phyloP scores from a whole-genome alignment of 2,113 vertebrate genomes.

The Sterrhoptilus dennistouni region DNA sequence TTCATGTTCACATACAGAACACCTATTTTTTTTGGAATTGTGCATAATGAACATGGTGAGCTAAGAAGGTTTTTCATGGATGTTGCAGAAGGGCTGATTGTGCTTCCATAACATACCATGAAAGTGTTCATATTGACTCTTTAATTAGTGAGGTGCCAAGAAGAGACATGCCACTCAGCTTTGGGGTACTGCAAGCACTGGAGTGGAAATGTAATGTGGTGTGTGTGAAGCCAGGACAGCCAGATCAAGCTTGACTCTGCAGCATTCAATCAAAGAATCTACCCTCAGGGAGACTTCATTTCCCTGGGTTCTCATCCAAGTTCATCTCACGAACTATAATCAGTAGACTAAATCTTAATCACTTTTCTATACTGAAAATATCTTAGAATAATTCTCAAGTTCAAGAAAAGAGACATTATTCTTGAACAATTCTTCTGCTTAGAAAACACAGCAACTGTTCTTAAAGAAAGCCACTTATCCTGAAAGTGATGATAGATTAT shows the following conservation, averaged over 20 bases:
- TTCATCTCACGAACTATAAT: not conserved
- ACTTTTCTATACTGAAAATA: not conserved
- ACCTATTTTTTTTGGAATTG: not conserved
- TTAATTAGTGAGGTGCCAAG: not conserved
- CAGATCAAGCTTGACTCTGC: not conserved
- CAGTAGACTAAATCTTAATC: not conserved
- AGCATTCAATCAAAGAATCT: not conserved
- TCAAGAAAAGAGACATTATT: not conserved
- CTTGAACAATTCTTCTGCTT: not conserved
- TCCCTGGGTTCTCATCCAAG: not conserved
- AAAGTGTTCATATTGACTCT: not conserved
- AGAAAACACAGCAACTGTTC: slow-evolving; percentile 12
- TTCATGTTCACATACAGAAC: not conserved
- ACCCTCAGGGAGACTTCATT: not conserved
- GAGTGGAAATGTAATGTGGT: not conserved
- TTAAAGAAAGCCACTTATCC: slow-evolving; percentile 32
- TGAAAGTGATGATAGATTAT: slow-evolving; percentile 25
- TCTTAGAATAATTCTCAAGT: not conserved
- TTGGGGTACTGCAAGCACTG: not conserved
- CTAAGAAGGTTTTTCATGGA: not conserved
- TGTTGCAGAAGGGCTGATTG: not conserved
- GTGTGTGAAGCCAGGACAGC: not conserved
- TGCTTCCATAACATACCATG: not conserved
- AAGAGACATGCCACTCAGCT: not conserved
- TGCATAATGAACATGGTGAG: not conserved